Evolutionary conservation across 1,140 invertebrate species (phyloP), one percentile per base, ranked within the genome.

Genomic region (Caenorhabditis brenneri): DNA sequence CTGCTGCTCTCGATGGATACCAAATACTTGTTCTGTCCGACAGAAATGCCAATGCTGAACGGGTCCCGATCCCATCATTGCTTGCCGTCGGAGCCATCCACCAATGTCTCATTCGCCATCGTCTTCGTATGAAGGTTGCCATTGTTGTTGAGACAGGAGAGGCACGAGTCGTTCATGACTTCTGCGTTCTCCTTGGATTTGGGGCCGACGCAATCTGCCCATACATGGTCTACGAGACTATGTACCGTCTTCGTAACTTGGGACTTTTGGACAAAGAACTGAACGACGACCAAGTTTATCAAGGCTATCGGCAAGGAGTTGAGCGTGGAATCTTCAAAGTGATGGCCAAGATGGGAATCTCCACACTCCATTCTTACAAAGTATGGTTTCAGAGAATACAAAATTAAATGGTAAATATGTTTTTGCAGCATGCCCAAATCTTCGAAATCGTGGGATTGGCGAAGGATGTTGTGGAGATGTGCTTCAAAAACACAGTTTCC

Each of bases 331-430:
- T 93, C 79, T 92, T 91, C 84, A 92, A 93, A 89, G 93, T 98
- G 0, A 99, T 99, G 97, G 97, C 97, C 1, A 99, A 99, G 92
- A 99, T 99, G 97, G 97, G 97, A 49, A 99, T 99, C 89, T 97
- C 96, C 53, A 99, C 97, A 0, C 92, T 99, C 22, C 97, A 99
- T 91, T 98, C 96, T n/a, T 99, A 99, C 91, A 99, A 99, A 92
- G 91, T 81, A 51, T 81, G 1, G n/a, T n/a, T n/a, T n/a, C n/a
- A n/a, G n/a, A n/a, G n/a, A n/a, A 48, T 33, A 65, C 58, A 31
- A 16, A 33, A 65, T 29, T 10, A 65, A 65, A 12, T 53, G 29
- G 31, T 31, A 12, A 29, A 19, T 31, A 48, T 27, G 31, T 42
- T 36, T 65, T 88, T 90, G 5, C 86, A 92, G 91, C 96, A 96